Percentiles rank a stretch among this genome's conserved stretches.
These are phyloP conservation scores for Eristalinus aeneus DNA, from an alignment of 2,888 invertebrate species.

Conservation along the genomic window DNA sequence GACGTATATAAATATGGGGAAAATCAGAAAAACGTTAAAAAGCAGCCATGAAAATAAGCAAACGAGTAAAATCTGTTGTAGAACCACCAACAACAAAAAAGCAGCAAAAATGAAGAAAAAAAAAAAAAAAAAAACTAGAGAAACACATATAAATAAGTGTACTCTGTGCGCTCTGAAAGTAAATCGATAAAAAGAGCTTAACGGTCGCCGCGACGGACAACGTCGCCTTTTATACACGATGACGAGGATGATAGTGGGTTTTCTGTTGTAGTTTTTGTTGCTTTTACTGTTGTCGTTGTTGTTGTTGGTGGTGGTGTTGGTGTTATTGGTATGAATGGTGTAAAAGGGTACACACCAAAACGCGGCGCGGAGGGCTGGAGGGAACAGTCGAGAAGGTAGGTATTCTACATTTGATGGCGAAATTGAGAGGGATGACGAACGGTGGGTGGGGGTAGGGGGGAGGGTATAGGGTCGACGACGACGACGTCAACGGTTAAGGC, in stretches of 20 bases:
- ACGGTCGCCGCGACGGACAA: conserved; percentile 67
- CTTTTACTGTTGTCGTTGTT: conserved; percentile 28
- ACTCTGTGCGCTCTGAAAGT: conserved; percentile 53
- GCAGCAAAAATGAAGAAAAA: too few species aligned
- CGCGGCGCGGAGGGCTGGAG: not conserved
- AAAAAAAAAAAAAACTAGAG: conserved; percentile 19
- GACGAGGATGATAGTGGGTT: conserved; percentile 54
- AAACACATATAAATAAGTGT: conserved; percentile 38
- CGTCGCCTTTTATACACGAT: conserved; percentile 58
- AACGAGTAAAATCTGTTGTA: conserved; percentile 45
- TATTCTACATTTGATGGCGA: conserved; percentile 28
- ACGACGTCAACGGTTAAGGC: conserved; percentile 1
- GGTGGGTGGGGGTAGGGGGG: too few species aligned
- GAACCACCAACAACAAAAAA: conserved; percentile 24
- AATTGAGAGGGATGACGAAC: not conserved
- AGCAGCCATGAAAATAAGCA: conserved; percentile 50
- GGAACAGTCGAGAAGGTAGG: conserved; percentile 2
- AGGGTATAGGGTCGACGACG: not conserved
- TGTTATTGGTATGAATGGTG: conserved; percentile 27
- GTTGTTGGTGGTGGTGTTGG: conserved; percentile 31
- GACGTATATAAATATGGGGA: conserved; percentile 5
- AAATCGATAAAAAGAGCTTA: conserved; percentile 69
- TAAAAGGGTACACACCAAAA: conserved; percentile 41
- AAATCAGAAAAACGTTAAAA: conserved; percentile 59
- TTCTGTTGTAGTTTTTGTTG: conserved; percentile 26